These are phyloP conservation scores for Crossaster papposus DNA, from an alignment of 53 echinoderm and acorn worm genomes.

Conservation along the genomic window DNA sequence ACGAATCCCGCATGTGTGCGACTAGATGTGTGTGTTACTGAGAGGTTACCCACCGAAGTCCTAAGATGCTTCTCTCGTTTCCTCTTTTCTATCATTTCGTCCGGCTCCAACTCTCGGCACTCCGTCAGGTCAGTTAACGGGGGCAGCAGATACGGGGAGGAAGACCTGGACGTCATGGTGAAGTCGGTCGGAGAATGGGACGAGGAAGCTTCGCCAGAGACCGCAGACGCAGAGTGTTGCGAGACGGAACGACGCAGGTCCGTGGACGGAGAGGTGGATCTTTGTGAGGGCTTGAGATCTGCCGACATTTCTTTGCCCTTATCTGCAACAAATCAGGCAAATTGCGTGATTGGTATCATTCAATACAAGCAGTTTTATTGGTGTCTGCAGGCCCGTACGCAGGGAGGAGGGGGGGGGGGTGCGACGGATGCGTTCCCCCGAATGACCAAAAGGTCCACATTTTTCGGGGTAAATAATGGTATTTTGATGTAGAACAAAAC, in stretches of 20 bases:
- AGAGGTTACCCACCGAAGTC: slow-evolving; percentile 49
- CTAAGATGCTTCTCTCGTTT: slow-evolving; percentile 75
- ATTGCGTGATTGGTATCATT: neutral
- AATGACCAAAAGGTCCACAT: too few relatives aligned
- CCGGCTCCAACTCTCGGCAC: slow-evolving; percentile 69
- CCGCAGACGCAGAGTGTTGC: slow-evolving; percentile 22
- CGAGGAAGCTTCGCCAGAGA: slow-evolving; percentile 21
- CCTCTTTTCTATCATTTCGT: slow-evolving; percentile 89
- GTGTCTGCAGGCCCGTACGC: neutral
- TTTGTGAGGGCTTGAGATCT: neutral
- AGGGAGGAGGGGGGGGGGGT: too few relatives aligned
- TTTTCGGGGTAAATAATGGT: too few relatives aligned
- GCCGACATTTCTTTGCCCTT: neutral
- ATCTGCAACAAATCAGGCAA: neutral
- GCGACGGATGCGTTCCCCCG: too few relatives aligned
- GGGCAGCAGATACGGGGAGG: slow-evolving; percentile 49
- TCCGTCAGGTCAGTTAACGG: slow-evolving; percentile 88
- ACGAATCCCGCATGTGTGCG: too few relatives aligned
- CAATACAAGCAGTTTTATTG: too few relatives aligned
- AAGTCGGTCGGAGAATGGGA: slow-evolving; percentile 15
- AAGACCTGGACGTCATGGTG: slow-evolving; percentile 51
- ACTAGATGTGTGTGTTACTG: neutral
- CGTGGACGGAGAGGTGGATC: neutral
- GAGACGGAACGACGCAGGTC: slow-evolving; percentile 9
- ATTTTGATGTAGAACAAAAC: too few relatives aligned